Evolutionary conservation across 1,140 invertebrate genomes (phyloP).

Genomic region (Aporrectodea caliginosa): DNA sequence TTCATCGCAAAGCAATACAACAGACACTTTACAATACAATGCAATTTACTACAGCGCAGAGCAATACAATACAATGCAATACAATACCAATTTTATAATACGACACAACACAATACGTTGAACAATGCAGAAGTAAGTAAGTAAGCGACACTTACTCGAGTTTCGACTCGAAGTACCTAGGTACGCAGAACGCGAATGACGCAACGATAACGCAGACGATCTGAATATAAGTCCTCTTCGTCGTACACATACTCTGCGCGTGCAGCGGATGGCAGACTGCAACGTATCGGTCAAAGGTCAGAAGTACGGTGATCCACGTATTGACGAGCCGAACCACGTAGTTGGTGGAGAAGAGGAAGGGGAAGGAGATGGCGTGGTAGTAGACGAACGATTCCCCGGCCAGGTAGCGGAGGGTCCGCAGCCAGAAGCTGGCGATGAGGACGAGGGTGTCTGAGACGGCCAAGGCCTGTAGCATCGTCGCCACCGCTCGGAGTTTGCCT

Average conservation of each 20-base stretch:
- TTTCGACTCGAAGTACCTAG: constrained; percentile 28
- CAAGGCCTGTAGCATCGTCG: constrained; percentile 24
- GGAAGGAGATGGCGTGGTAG: constrained; percentile 12
- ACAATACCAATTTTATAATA: too few relatives aligned
- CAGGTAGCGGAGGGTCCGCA: constrained; percentile 24
- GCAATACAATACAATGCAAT: too few relatives aligned
- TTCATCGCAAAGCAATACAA: too few relatives aligned
- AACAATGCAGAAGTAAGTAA: too few relatives aligned
- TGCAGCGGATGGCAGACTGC: constrained; percentile 32
- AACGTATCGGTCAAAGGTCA: constrained; percentile 31
- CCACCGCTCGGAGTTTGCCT: constrained; percentile 13
- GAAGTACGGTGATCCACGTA: constrained; percentile 28
- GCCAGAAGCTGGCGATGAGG: constrained; percentile 2
- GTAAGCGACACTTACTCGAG: not conserved
- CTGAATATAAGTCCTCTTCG: constrained; percentile 11
- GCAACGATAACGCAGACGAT: constrained; percentile 1
- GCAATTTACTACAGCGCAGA: too few relatives aligned
- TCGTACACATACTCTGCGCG: constrained; percentile 25
- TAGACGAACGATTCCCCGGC: not conserved
- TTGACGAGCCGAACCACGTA: constrained; percentile 27
- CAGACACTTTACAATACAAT: too few relatives aligned
- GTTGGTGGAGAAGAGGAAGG: constrained; percentile 14
- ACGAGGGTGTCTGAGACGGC: constrained; percentile 26
- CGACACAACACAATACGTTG: too few relatives aligned
- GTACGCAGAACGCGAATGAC: constrained; percentile 14